Base-by-base conservation (phyloP, 2,888 invertebrate species). In the Augochlorella aurata region DNA sequence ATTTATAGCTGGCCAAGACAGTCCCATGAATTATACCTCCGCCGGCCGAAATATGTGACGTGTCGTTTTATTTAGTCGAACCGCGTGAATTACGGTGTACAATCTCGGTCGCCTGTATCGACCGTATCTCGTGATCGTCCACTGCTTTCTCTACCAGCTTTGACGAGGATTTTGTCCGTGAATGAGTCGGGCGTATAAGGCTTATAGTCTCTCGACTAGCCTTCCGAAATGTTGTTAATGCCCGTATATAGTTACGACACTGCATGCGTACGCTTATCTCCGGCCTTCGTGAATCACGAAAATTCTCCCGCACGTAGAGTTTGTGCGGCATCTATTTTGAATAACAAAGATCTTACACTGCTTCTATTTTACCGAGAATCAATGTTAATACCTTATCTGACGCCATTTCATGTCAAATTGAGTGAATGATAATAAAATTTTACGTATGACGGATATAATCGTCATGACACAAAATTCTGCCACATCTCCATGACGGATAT, bases 21-120 rank as follows among this genome's bases (percentile, higher is more conserved):
- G 76, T 45, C 49, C 38, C 47, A 49, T 76, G 77, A 78, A 68
- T 78, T 76, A 78, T 68, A n/a, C 38, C 21, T 9, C 50, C 5
- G 61, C 3, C 65, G 45, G n/a, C 38, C n/a, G 49, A 77, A 78
- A 78, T 76, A 61, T 45, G 68, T 29, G 77, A 76, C 47, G 49
- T 38, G 61, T 63, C 77, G 29, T 65, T 79, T 79, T 79, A 79
- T 77, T 77, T 69, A 65, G 52, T 47, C 77, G 45, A 47, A 14
- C 50, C 18, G 49, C 14, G 14, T 63, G 77, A 69, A n/a, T 63
- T 63, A 77, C 29, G 68, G 2, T 18, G 21, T 3, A 8, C 47
- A 18, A 75, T 58, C 58, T n/a, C 76, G 24, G 49, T 24, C 44
- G n/a, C 2, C n/a, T 45, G 68, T 50, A 76, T 63, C 29, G 78